Percentiles rank a stretch among this genome's conserved stretches.
Conservation (phyloP, 2,888 invertebrate species). For the Drosophila rellima region DNA sequence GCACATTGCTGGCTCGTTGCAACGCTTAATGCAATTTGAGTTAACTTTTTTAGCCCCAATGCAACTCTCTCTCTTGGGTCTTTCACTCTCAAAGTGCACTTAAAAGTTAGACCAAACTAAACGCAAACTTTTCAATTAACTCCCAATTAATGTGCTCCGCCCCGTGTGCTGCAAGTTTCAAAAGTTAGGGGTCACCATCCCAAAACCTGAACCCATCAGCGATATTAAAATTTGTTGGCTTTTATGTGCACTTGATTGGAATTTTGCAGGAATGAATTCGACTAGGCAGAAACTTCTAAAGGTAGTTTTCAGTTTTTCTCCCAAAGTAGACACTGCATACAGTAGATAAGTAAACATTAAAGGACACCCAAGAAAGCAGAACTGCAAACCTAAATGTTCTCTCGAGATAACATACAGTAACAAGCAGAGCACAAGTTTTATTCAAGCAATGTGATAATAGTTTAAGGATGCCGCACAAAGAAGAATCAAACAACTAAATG, state of each 20-base stretch:
- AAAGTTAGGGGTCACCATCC: constrained; percentile 15
- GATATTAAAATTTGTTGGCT: constrained; percentile 40
- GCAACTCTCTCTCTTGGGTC: constrained; percentile 20
- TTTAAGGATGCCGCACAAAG: background rate
- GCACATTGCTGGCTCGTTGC: constrained; percentile 9
- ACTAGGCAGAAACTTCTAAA: constrained; percentile 1
- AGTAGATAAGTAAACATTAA: background rate
- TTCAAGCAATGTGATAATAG: background rate
- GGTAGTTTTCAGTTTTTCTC: background rate
- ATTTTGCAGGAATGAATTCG: constrained; percentile 16
- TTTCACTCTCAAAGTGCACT: constrained; percentile 46
- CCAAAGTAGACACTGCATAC: background rate
- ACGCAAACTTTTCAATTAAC: constrained; percentile 74
- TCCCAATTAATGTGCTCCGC: constrained; percentile 67
- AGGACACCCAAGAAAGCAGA: background rate
- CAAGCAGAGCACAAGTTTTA: background rate
- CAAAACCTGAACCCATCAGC: constrained; percentile 33
- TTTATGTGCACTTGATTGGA: constrained; percentile 39
- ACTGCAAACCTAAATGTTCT: background rate
- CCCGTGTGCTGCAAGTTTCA: constrained; percentile 12
- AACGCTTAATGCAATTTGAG: constrained; percentile 43
- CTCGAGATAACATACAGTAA: too few species aligned
- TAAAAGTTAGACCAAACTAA: constrained; percentile 50
- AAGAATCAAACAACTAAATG: background rate
- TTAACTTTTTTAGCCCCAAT: constrained; percentile 33